Conservation (phyloP, 1,140 invertebrate genomes). For the Philaenus spumarius region DNA sequence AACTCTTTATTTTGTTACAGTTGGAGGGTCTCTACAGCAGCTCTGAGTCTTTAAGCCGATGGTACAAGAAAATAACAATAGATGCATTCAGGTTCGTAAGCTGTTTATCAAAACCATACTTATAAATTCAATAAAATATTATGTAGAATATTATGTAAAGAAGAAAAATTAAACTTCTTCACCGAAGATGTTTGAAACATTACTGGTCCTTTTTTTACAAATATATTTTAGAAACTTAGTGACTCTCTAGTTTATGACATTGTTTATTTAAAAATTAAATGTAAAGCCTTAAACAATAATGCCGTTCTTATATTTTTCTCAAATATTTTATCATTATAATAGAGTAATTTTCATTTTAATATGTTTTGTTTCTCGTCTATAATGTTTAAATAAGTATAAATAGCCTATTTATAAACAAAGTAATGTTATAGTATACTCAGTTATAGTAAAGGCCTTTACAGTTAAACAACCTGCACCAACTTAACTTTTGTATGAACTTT, state of each 20-base stretch:
- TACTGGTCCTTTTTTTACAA: neutral
- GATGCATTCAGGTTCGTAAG: slow-evolving; percentile 67
- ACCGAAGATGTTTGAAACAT: neutral
- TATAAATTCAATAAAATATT: neutral
- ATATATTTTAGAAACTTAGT: neutral
- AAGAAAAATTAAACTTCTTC: neutral
- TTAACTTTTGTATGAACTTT: too few species aligned
- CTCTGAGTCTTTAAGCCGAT: slow-evolving; percentile 63
- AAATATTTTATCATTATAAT: too few species aligned
- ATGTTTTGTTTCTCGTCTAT: too few species aligned
- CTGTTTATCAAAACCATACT: neutral
- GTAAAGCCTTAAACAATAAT: too few species aligned
- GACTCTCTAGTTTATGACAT: neutral
- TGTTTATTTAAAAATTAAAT: too few species aligned
- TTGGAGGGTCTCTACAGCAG: slow-evolving; percentile 73
- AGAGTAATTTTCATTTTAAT: too few species aligned
- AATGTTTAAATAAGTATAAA: too few species aligned
- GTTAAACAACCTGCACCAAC: too few species aligned
- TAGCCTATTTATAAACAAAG: too few species aligned
- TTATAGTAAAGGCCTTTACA: too few species aligned
- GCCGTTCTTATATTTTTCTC: too few species aligned
- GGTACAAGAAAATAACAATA: slow-evolving; percentile 78
- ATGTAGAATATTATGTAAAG: neutral
- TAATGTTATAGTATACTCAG: too few species aligned
- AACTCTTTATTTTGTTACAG: slow-evolving; percentile 47